Conservation (phyloP, 2,888 invertebrate species). For the Cephus nigrinus region DNA sequence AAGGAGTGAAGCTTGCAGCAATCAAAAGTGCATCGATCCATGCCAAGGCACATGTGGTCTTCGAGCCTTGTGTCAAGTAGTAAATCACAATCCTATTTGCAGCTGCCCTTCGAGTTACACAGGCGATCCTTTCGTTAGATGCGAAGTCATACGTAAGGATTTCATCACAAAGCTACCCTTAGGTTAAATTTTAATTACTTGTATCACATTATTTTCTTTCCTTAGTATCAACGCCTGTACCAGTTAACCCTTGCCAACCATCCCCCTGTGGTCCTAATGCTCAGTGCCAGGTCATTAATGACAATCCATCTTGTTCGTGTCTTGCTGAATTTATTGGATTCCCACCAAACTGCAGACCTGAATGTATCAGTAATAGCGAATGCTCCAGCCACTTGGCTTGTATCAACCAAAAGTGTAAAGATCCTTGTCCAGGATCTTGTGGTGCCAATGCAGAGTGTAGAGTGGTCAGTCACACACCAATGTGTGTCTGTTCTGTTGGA, state of each 20-base stretch:
- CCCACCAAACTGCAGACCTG: slow-evolving; percentile 80
- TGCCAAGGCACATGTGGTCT: slow-evolving; percentile 83
- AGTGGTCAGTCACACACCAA: slow-evolving; percentile 77
- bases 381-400: slow-evolving; percentile 78
- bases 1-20: slow-evolving; percentile 77
- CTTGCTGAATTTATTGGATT: slow-evolving; percentile 79
- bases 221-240: slow-evolving; percentile 48
- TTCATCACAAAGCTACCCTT: not conserved
- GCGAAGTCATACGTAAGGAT: slow-evolving; percentile 66
- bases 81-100: slow-evolving; percentile 82
- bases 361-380: slow-evolving; percentile 80
- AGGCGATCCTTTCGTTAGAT: slow-evolving; percentile 80
- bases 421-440: slow-evolving; percentile 76
- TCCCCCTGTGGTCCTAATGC: slow-evolving; percentile 78
- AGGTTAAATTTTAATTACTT: slow-evolving; percentile 8
- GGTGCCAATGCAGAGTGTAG: slow-evolving; percentile 79
- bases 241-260: slow-evolving; percentile 74
- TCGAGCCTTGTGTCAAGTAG: slow-evolving; percentile 77
- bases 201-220: slow-evolving; percentile 3
- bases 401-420: slow-evolving; percentile 77
- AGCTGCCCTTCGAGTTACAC: slow-evolving; percentile 73
- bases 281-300: slow-evolving; percentile 72
- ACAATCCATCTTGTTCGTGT: slow-evolving; percentile 78
- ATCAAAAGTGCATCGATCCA: slow-evolving; percentile 82
- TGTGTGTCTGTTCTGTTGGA: slow-evolving; percentile 74